These are phyloP conservation scores for Peromyscus maniculatus DNA, from an alignment of 2,113 vertebrate species.

Conservation along the genomic window DNA sequence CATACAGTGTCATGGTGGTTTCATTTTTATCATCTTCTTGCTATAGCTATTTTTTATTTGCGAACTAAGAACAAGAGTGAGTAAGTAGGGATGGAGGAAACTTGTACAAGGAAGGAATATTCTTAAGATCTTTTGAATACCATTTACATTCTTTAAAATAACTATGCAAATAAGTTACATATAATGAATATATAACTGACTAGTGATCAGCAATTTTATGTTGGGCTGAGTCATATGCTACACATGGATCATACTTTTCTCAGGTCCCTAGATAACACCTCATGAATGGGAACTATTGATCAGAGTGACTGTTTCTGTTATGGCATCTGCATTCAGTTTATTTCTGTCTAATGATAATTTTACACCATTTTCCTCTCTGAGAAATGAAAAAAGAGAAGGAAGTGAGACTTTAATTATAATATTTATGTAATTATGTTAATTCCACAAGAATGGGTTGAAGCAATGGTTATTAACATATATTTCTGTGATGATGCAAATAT, in stretches of 20 bases:
- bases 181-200: background rate
- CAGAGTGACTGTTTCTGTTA: background rate
- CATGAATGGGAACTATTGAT: background rate
- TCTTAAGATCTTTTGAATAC: slow-evolving; percentile 50
- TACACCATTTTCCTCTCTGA: background rate
- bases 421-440: background rate
- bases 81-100: slow-evolving; percentile 13
- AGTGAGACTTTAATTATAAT: background rate
- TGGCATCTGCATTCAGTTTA: background rate
- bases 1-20: slow-evolving; percentile 37
- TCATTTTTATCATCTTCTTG: slow-evolving; percentile 62
- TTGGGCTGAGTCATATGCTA: background rate
- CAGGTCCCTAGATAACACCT: background rate
- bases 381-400: background rate
- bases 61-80: slow-evolving; percentile 38
- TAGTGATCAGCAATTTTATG: background rate
- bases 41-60: slow-evolving; percentile 58
- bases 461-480: background rate
- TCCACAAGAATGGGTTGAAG: background rate
- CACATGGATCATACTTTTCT: background rate
- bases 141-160: slow-evolving; percentile 54
- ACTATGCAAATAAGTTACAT: slow-evolving; percentile 24
- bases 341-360: slow-evolving; percentile 36
- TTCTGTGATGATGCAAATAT: background rate
- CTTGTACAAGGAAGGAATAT: slow-evolving; percentile 36